Base-by-base conservation (phyloP, 30 jellyfish, hydroid and myxozoan species). In the Chrysaora quinquecirrha region DNA sequence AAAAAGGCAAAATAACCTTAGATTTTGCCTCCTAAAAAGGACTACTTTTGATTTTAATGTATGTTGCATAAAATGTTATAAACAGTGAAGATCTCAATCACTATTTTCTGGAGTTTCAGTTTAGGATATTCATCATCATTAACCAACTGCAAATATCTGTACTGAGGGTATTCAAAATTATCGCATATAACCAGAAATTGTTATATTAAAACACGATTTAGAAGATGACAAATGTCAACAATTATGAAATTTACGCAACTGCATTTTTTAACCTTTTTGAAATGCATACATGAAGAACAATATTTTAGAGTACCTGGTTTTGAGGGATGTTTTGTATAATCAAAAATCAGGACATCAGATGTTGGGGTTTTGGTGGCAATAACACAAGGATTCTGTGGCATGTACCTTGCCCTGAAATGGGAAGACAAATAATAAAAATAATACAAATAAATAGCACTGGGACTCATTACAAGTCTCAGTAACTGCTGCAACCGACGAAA, bases 371-470 rank as follows among this genome's bases (percentile, higher is more conserved):
- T 95, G 25, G 99, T 95, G 29, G 99, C 99, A 62, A 95, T 95
- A 10, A 95, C 97, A 69, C 98, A 95, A 54, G 99, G 99, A 56
- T 95, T 95, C 62, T 95, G 99, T 11, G 99, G 99, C 99, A 95
- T 95, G 71, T 68, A 94, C 34, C 99, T 97, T 19, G 99, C 99
- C 80, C 99, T 95, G 65, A 47, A 83, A 68, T 28, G n/a, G n/a
- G n/a, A 50, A 24, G 23, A 74, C 32, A 3, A 71, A n/a, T 9
- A n/a, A n/a, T n/a, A n/a, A n/a, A n/a, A n/a, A n/a, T n/a, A n/a
- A n/a, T n/a, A n/a, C n/a, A n/a, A n/a, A n/a, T n/a, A n/a, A n/a
- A n/a, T n/a, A n/a, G n/a, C n/a, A n/a, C n/a, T n/a, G n/a, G n/a
- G n/a, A n/a, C n/a, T n/a, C n/a, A n/a, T n/a, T n/a, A n/a, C n/a